A percentile compares a stretch with the other conserved stretches of the same genome.
These are phyloP conservation scores for Listronotus bonariensis DNA, from an alignment of 1,140 invertebrate species.

Conservation along the genomic window DNA sequence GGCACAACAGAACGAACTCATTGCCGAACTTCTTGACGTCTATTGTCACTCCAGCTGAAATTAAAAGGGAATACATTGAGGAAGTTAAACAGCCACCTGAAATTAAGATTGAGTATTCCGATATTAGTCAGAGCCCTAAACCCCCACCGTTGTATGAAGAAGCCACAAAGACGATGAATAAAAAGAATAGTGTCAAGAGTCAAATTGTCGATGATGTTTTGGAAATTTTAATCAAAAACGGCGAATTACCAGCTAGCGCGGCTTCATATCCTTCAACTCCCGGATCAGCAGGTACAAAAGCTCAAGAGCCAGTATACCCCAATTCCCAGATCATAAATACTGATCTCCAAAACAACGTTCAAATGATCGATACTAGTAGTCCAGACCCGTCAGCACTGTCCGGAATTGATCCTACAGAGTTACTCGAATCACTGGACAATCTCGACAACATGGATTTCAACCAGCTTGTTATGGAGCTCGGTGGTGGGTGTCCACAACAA, in stretches of 20 bases:
- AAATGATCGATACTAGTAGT: conserved; percentile 56
- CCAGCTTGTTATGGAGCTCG: conserved; percentile 60
- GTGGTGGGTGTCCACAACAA: conserved; percentile 27
- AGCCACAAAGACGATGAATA: conserved; percentile 68
- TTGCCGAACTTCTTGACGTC: conserved; percentile 61
- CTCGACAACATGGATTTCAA: conserved; percentile 64
- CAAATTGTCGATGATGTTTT: conserved; percentile 93
- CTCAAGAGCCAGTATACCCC: conserved; percentile 47
- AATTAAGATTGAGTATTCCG: conserved; percentile 49
- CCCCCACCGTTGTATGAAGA: conserved; percentile 73
- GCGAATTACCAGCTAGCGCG: conserved; percentile 86
- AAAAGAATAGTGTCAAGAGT: conserved; percentile 70
- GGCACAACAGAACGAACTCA: conserved; percentile 56
- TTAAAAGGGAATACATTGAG: conserved; percentile 53
- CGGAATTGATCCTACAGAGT: conserved; percentile 49
- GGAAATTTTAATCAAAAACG: conserved; percentile 93
- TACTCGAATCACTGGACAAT: conserved; percentile 60
- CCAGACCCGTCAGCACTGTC: conserved; percentile 57
- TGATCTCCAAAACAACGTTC: conserved; percentile 40
- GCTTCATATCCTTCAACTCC: conserved; percentile 77
- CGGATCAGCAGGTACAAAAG: conserved; percentile 58
- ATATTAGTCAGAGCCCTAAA: conserved; percentile 58
- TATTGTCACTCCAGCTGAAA: conserved; percentile 46
- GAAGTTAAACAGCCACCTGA: conserved; percentile 49
- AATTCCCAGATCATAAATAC: conserved; percentile 38